Evolutionary conservation across 2,888 invertebrate species (phyloP).

Genomic region (Coelinius sp.): DNA sequence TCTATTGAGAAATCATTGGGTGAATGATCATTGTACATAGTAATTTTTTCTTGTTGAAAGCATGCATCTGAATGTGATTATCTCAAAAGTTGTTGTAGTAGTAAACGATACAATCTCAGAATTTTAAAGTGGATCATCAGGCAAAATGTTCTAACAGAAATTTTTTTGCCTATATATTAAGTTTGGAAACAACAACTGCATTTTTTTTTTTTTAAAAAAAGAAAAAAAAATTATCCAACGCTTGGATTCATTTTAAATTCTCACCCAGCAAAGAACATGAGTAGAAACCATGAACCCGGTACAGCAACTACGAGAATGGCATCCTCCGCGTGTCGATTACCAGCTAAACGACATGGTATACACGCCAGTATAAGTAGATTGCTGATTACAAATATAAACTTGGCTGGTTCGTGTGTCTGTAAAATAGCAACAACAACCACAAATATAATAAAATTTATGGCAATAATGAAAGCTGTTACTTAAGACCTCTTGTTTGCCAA

Average conservation of each 20-base stretch:
- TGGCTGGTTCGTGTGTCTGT: constrained; percentile 94
- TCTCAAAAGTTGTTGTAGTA: no score
- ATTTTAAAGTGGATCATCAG: no score
- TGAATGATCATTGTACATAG: no score
- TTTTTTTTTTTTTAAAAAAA: no score
- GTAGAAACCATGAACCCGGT: constrained; percentile 96
- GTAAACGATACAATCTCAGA: no score
- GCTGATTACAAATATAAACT: constrained; percentile 92
- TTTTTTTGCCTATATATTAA: no score
- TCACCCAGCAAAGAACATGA: constrained; percentile 99
- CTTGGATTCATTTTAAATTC: constrained; percentile 31
- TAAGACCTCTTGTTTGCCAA: constrained; percentile 10
- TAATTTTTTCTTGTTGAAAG: no score
- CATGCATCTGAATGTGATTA: no score
- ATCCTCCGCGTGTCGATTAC: constrained; percentile 87
- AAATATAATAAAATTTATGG: not conserved
- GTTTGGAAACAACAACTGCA: no score
- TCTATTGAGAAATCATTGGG: no score
- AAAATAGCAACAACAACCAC: constrained; percentile 57
- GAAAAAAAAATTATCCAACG: not conserved
- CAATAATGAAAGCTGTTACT: not conserved
- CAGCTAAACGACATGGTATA: constrained; percentile 86
- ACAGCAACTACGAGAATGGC: constrained; percentile 92
- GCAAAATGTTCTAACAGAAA: no score
- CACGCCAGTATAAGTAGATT: constrained; percentile 91